Percentiles rank a stretch among this genome's conserved stretches.
Evolutionary conservation across 2,888 invertebrate species (phyloP).

Genomic region (Drosophila mayaguana): DNA sequence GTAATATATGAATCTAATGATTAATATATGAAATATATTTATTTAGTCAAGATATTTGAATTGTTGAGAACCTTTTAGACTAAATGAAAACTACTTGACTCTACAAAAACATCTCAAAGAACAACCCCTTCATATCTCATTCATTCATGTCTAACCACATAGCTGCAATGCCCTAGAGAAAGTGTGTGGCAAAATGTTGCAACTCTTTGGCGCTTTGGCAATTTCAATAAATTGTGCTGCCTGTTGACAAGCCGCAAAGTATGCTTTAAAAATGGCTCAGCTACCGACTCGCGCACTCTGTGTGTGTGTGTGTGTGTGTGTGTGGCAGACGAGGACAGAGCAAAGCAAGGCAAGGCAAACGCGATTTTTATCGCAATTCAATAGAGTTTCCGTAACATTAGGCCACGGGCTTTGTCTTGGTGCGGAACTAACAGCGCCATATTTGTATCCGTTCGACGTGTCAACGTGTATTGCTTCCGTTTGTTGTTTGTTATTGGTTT

Average conservation of each 20-base stretch:
- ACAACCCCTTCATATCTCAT: accelerated
- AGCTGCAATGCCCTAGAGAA: not conserved
- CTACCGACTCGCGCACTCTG: constrained; percentile 27
- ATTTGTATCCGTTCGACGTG: constrained; percentile 82
- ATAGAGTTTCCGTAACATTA: constrained; percentile 82
- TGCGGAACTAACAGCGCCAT: constrained; percentile 80
- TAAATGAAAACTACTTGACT: no score
- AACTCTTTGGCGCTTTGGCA: constrained; percentile 79
- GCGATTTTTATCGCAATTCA: constrained; percentile 84
- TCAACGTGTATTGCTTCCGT: constrained; percentile 82
- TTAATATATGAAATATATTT: no score
- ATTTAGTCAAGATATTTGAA: no score
- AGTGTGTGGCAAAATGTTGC: constrained; percentile 43
- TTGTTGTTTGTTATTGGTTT: constrained; percentile 63
- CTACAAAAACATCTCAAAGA: not conserved
- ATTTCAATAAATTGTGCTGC: constrained; percentile 75
- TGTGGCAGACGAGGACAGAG: constrained; percentile 43
- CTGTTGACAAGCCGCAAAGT: constrained; percentile 83
- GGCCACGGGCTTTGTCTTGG: constrained; percentile 70
- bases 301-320: constrained; percentile 18
- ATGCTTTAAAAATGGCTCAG: constrained; percentile 73
- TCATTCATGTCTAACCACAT: not conserved
- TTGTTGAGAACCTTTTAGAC: no score
- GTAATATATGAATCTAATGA: no score
- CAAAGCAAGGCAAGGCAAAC: constrained; percentile 65